These are phyloP conservation scores for Scaptomyza cyrtandrae DNA, from an alignment of 2,888 invertebrate genomes.

Conservation along the genomic window DNA sequence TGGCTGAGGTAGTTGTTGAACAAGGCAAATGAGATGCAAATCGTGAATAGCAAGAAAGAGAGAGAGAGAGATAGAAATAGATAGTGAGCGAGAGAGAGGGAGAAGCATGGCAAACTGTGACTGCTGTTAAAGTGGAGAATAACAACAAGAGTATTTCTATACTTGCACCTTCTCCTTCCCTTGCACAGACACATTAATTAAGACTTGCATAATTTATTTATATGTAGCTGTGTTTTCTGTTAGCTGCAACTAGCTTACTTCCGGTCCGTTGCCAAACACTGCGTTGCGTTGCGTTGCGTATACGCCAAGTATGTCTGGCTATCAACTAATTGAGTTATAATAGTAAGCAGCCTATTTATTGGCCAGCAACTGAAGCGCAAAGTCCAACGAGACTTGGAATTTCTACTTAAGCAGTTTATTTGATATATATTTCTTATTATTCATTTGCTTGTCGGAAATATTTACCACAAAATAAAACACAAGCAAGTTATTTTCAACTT, in stretches of 20 bases:
- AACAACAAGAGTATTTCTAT: slow-evolving; percentile 15
- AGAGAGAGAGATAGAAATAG: background rate
- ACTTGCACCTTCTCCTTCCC: background rate
- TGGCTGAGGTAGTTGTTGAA: background rate
- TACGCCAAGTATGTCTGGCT: slow-evolving; percentile 37
- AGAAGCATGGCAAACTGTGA: background rate
- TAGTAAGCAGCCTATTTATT: slow-evolving; percentile 64
- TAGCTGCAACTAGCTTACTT: slow-evolving; percentile 29
- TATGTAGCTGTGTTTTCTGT: slow-evolving; percentile 33
- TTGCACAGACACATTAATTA: slow-evolving; percentile 61
- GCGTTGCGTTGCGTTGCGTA: slow-evolving; percentile 49
- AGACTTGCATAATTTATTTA: slow-evolving; percentile 71
- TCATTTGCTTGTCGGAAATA: slow-evolving; percentile 7
- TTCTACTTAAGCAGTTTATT: background rate
- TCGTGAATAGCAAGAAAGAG: slow-evolving; percentile 1
- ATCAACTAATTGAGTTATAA: slow-evolving; percentile 70
- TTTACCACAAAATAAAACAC: slow-evolving; percentile 18
- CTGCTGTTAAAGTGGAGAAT: slow-evolving; percentile 17
- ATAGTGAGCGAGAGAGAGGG: background rate
- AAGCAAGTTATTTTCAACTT: background rate
- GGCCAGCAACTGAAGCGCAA: slow-evolving; percentile 29
- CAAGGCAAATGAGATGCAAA: slow-evolving; percentile 49
- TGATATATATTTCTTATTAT: slow-evolving; percentile 1
- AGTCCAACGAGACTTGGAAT: slow-evolving; percentile 2
- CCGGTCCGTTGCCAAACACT: slow-evolving; percentile 21